Evolutionary conservation across 2,113 vertebrate genomes (phyloP).

Genomic region (Elgaria multicarinata): DNA sequence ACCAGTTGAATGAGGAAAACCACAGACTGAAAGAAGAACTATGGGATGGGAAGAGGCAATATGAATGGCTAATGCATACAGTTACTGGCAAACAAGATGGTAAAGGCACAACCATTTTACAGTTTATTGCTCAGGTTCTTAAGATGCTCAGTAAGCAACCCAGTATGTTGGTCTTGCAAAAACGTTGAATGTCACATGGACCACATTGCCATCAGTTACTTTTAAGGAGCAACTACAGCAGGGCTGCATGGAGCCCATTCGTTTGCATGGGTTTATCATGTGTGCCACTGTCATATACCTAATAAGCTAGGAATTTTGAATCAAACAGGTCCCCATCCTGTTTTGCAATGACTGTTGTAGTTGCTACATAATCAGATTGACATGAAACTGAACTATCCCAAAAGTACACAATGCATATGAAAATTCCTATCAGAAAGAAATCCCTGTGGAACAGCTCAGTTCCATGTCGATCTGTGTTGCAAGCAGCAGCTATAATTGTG

Average conservation of each 20-base stretch:
- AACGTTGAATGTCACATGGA: not conserved
- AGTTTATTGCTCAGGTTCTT: not conserved
- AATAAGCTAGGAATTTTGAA: not conserved
- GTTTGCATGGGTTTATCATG: not conserved
- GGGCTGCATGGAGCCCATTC: not conserved
- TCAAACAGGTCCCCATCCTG: not conserved
- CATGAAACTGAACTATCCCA: not conserved
- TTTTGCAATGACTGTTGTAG: not conserved
- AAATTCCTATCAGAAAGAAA: not conserved
- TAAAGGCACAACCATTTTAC: not conserved
- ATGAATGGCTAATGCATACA: conserved; percentile 21
- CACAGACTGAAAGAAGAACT: conserved; percentile 50
- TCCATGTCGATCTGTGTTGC: not conserved
- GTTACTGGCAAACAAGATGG: not conserved
- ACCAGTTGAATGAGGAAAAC: conserved; percentile 54
- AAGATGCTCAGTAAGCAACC: not conserved
- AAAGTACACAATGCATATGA: not conserved
- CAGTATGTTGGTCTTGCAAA: not conserved
- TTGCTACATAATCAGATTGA: not conserved
- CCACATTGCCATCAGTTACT: not conserved
- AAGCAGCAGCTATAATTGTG: not conserved
- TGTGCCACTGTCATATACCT: not conserved
- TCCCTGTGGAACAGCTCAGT: not conserved
- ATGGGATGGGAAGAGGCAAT: conserved; percentile 51
- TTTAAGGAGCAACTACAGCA: not conserved